phyloP scores from a whole-genome alignment of 2,888 invertebrate genomes.

The Sinodicranocentrus sp. region DNA sequence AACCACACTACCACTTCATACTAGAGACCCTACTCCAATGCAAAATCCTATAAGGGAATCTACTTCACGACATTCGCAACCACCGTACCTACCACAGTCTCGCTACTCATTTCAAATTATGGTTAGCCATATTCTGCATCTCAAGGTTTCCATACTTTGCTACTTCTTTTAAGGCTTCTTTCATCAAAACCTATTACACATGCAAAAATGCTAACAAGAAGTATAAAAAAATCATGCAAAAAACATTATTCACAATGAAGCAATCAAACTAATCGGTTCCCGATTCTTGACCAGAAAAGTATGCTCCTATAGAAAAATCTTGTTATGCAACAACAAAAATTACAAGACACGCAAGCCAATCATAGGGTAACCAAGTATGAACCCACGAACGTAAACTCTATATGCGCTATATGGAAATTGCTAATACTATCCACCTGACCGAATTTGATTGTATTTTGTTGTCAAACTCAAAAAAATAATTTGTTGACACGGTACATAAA shows the following conservation, averaged over 20 bases:
- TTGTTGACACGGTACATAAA: no score
- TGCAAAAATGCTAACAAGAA: constrained; percentile 16
- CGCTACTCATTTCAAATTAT: background rate
- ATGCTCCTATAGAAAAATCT: no score
- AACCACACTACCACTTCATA: constrained; percentile 12
- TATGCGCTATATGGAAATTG: no score
- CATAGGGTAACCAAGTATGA: no score
- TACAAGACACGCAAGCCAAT: no score
- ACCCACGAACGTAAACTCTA: no score
- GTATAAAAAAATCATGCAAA: background rate
- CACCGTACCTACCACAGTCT: background rate
- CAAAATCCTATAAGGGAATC: no score
- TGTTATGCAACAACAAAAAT: no score
- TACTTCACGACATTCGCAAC: background rate
- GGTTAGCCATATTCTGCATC: background rate
- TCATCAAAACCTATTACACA: background rate
- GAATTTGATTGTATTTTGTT: no score
- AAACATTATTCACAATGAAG: background rate
- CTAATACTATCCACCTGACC: no score
- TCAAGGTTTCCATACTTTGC: background rate
- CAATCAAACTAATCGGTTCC: constrained; percentile 35
- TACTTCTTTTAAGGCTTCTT: constrained; percentile 5
- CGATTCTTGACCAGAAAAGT: constrained; percentile 25
- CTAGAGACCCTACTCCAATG: no score
- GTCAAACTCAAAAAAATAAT: no score